These are phyloP conservation scores for Bicyclus anynana DNA, from an alignment of 1,140 invertebrate genomes.

Conservation along the genomic window DNA sequence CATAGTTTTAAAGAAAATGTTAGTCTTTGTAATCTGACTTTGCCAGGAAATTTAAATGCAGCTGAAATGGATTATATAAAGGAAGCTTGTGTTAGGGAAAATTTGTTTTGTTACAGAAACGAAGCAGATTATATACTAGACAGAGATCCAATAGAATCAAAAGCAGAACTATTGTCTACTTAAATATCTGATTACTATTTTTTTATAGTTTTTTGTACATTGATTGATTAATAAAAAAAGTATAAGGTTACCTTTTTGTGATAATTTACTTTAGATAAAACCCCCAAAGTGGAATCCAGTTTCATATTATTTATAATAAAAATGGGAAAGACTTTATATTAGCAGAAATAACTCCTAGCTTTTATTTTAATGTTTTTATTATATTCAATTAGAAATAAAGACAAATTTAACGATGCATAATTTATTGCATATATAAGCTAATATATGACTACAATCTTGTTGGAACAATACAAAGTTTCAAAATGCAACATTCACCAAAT, in stretches of 20 bases:
- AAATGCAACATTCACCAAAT: slow-evolving; percentile 67
- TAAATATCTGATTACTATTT: too few relatives aligned
- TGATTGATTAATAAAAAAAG: too few relatives aligned
- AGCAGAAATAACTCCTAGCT: too few relatives aligned
- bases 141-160: slow-evolving; percentile 27
- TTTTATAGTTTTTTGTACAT: too few relatives aligned
- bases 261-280: too few relatives aligned
- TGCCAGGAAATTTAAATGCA: slow-evolving; percentile 46
- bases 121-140: slow-evolving; percentile 38
- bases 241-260: too few relatives aligned
- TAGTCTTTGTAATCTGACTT: slow-evolving; percentile 44
- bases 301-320: too few relatives aligned
- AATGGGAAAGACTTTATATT: too few relatives aligned
- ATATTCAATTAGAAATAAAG: slow-evolving; percentile 11
- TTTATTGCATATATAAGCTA: slow-evolving; percentile 67
- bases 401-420: slow-evolving; percentile 51
- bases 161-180: slow-evolving; percentile 6
- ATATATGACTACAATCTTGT: slow-evolving; percentile 56
- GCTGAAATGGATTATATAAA: slow-evolving; percentile 57
- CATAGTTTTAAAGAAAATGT: slow-evolving; percentile 57
- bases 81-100: slow-evolving; percentile 50
- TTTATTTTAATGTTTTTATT: too few relatives aligned
- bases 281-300: too few relatives aligned
- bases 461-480: slow-evolving; percentile 54
- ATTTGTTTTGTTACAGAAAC: slow-evolving; percentile 52